Percentiles rank a stretch among this genome's conserved stretches.
Evolutionary conservation across 2,113 vertebrate genomes (phyloP).

Genomic region (Lonchura striata): DNA sequence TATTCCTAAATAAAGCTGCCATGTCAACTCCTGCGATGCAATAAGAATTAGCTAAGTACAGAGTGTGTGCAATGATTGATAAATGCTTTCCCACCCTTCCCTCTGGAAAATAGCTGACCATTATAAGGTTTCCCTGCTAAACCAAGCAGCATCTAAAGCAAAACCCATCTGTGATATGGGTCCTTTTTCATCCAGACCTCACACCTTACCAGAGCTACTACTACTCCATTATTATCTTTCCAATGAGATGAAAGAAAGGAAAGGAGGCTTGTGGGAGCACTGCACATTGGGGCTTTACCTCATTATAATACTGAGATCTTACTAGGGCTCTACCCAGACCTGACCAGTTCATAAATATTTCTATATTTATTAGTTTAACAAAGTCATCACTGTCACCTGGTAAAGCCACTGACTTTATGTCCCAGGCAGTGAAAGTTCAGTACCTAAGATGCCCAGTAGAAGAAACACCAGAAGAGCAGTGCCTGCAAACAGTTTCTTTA

Average conservation of each 20-base stretch:
- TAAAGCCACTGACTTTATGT: background rate
- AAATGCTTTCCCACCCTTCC: background rate
- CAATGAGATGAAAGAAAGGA: background rate
- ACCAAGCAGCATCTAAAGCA: background rate
- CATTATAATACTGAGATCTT: background rate
- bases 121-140: background rate
- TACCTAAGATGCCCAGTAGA: background rate
- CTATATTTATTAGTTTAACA: background rate
- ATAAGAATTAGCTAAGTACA: background rate
- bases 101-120: background rate
- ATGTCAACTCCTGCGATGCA: background rate
- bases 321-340: background rate
- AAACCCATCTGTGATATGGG: background rate
- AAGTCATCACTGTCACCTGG: background rate
- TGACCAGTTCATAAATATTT: background rate
- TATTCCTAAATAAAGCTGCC: background rate
- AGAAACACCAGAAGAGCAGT: background rate
- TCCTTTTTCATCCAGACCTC: background rate
- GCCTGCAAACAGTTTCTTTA: background rate
- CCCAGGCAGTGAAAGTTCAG: background rate
- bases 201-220: background rate
- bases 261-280: background rate
- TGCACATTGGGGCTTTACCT: accelerated
- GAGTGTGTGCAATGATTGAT: background rate
- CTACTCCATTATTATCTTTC: background rate